phyloP scores from a whole-genome alignment of 2,888 invertebrate genomes.

The Netelia inedita region DNA sequence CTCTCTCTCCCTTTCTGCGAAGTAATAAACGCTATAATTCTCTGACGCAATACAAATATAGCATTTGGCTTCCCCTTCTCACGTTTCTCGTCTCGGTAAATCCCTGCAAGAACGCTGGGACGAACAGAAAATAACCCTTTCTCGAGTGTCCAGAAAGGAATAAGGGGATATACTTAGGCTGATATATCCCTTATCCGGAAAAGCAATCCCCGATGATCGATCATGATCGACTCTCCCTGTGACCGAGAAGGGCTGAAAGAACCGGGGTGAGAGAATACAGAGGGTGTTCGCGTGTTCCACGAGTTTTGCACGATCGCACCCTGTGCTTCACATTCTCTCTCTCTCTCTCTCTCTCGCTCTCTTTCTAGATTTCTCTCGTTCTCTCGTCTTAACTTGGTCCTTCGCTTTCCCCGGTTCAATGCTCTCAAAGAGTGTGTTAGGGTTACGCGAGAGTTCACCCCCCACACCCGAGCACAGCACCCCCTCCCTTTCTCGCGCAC shows the following conservation, averaged over 20 bases:
- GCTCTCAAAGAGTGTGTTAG: constrained; percentile 68
- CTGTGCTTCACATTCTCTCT: constrained; percentile 70
- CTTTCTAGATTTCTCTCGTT: constrained; percentile 67
- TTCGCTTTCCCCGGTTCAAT: constrained; percentile 71
- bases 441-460: constrained; percentile 70
- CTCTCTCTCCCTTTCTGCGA: constrained; percentile 50
- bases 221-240: constrained; percentile 80
- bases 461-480: not conserved
- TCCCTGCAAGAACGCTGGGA: constrained; percentile 57
- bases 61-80: constrained; percentile 63
- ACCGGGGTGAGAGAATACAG: constrained; percentile 67
- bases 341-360: constrained; percentile 65
- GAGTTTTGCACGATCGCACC: constrained; percentile 72
- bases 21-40: constrained; percentile 84
- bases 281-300: constrained; percentile 72
- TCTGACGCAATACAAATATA: constrained; percentile 83
- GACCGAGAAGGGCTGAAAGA: constrained; percentile 51
- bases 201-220: constrained; percentile 82
- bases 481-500: not conserved
- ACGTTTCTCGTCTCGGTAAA: constrained; percentile 52
- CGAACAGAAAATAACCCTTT: constrained; percentile 60
- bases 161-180: constrained; percentile 65
- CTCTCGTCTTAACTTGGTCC: constrained; percentile 61
- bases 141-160: constrained; percentile 52
- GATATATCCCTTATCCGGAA: constrained; percentile 79